Evolutionary conservation across 2,113 vertebrate species (phyloP).

Genomic region (Dromaius novaehollandiae): DNA sequence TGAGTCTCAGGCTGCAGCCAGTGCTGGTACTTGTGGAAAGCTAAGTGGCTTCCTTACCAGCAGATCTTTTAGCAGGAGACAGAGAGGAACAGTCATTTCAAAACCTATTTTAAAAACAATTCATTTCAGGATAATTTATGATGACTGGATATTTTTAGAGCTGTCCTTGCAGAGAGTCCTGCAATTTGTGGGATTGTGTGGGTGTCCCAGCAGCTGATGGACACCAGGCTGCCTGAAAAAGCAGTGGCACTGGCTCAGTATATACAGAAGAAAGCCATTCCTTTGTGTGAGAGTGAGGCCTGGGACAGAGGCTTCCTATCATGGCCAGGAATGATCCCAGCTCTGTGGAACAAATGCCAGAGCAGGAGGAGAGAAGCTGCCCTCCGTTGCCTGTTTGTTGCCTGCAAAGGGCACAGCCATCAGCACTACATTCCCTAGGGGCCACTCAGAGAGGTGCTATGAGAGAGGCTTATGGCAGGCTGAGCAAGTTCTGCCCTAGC

Average conservation of each 20-base stretch:
- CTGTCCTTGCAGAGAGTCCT: constrained; percentile 62
- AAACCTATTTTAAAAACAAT: constrained; percentile 81
- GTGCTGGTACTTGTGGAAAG: constrained; percentile 50
- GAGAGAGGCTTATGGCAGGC: background rate
- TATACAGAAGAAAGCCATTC: constrained; percentile 45
- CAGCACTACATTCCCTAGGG: background rate
- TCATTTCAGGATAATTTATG: constrained; percentile 72
- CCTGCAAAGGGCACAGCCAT: background rate
- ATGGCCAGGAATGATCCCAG: constrained; percentile 5
- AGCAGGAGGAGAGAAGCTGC: background rate
- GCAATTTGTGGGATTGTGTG: constrained; percentile 76
- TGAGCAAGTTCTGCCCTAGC: background rate
- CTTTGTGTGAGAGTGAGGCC: constrained; percentile 15
- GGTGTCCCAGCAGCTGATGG: constrained; percentile 73
- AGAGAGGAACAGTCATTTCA: constrained; percentile 65
- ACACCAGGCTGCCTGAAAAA: constrained; percentile 63
- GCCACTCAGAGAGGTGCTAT: background rate
- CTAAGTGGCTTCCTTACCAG: constrained; percentile 57
- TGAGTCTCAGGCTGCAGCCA: constrained; percentile 45
- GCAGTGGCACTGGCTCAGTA: constrained; percentile 60
- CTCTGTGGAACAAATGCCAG: background rate
- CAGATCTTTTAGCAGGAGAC: constrained; percentile 50
- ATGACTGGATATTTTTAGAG: constrained; percentile 71
- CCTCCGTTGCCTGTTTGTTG: background rate
- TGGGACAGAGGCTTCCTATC: constrained; percentile 19